Percentiles rank a stretch among this genome's conserved stretches.
phyloP scores from a whole-genome alignment of 1,140 invertebrate species.

The Ostrea edulis region DNA sequence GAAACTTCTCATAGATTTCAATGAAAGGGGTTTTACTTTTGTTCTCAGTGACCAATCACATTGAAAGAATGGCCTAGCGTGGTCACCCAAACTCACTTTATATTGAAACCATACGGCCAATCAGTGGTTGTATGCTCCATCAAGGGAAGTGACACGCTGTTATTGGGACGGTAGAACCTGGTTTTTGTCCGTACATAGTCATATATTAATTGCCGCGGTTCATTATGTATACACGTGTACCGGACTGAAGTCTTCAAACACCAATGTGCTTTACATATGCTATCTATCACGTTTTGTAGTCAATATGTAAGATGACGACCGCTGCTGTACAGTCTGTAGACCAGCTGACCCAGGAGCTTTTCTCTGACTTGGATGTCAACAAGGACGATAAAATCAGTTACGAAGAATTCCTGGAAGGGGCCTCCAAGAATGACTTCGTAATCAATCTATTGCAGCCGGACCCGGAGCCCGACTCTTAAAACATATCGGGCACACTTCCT shows the following conservation, averaged over 20 bases:
- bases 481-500: background rate
- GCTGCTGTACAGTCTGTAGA: constrained; percentile 48
- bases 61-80: too few species aligned
- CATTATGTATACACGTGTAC: too few species aligned
- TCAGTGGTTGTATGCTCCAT: too few species aligned
- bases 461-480: constrained; percentile 53
- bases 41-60: too few species aligned
- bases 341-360: constrained; percentile 50
- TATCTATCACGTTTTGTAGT: constrained; percentile 53
- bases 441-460: constrained; percentile 59
- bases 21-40: too few species aligned
- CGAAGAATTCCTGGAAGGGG: constrained; percentile 58
- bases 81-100: too few species aligned
- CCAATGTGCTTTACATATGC: background rate
- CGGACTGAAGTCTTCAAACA: background rate
- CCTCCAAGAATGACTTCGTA: constrained; percentile 50
- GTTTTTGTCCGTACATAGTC: too few species aligned
- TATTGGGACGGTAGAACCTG: too few species aligned
- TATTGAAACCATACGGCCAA: too few species aligned
- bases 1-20: too few species aligned
- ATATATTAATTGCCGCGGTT: too few species aligned
- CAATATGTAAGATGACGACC: constrained; percentile 61
- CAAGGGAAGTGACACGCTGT: too few species aligned
- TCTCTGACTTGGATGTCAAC: constrained; percentile 55
- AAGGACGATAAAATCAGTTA: constrained; percentile 56